These are phyloP conservation scores for Silvanus unidentatus DNA, from an alignment of 2,888 invertebrate species.

Conservation along the genomic window DNA sequence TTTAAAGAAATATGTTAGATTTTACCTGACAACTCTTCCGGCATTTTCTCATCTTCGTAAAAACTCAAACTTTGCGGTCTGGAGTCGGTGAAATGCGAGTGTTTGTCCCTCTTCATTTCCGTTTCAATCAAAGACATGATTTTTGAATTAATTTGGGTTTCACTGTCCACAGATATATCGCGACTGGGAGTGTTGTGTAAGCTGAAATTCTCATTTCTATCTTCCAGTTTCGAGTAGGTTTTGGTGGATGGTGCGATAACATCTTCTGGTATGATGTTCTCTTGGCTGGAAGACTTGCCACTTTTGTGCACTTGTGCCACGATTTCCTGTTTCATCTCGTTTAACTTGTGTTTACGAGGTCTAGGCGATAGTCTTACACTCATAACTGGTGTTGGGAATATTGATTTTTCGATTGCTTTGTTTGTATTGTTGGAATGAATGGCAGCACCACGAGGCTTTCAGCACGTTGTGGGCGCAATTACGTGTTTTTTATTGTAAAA, in stretches of 20 bases:
- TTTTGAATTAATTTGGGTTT: slow-evolving; percentile 53
- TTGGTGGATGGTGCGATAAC: slow-evolving; percentile 15
- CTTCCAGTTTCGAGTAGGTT: slow-evolving; percentile 20
- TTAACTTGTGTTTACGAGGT: slow-evolving; percentile 36
- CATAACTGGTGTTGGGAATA: background rate
- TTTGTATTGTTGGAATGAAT: slow-evolving; percentile 2
- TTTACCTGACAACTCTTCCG: slow-evolving; percentile 44
- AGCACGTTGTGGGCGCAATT: no score
- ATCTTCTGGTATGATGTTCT: slow-evolving; percentile 25
- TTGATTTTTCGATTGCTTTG: background rate
- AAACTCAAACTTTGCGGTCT: slow-evolving; percentile 47
- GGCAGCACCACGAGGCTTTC: no score
- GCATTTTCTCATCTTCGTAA: slow-evolving; percentile 46
- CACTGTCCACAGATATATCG: slow-evolving; percentile 48
- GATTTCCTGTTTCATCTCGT: slow-evolving; percentile 42
- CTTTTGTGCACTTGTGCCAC: slow-evolving; percentile 44
- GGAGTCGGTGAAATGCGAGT: slow-evolving; percentile 45
- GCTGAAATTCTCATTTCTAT: slow-evolving; percentile 36
- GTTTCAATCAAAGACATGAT: slow-evolving; percentile 43
- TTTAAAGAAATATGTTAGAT: background rate
- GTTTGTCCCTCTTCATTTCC: slow-evolving; percentile 45
- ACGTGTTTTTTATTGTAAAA: no score
- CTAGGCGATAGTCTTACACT: slow-evolving; percentile 31
- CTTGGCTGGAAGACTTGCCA: slow-evolving; percentile 37
- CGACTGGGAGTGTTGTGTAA: slow-evolving; percentile 39